Conservation (phyloP, 2,888 invertebrate species). For the Ecliptopera silaceata region DNA sequence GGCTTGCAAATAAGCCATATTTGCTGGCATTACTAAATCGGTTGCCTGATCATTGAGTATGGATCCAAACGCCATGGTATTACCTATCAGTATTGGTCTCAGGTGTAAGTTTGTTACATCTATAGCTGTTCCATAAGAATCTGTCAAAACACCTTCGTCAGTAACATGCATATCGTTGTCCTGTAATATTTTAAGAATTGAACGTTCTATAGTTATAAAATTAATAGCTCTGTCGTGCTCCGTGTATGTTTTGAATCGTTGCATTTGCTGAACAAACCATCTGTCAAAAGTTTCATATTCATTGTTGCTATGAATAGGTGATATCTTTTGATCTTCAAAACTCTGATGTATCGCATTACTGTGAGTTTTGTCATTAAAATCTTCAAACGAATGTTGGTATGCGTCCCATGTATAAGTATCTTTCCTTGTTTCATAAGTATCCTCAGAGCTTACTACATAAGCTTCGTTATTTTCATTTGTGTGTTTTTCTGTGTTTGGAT, state of each 20-base stretch:
- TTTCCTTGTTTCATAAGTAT: neutral
- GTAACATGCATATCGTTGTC: conserved; percentile 49
- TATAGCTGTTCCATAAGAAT: conserved; percentile 45
- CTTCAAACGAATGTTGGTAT: neutral
- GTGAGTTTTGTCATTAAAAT: neutral
- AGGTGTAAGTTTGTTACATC: conserved; percentile 50
- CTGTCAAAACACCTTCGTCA: conserved; percentile 42
- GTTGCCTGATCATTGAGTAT: conserved; percentile 8
- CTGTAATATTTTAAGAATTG: conserved; percentile 47
- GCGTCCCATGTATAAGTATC: neutral
- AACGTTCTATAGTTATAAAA: conserved; percentile 38
- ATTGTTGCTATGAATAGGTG: neutral
- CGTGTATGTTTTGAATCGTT: conserved; percentile 32
- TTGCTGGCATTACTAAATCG: conserved; percentile 6
- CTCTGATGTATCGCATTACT: neutral
- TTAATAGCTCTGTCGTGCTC: conserved; percentile 27
- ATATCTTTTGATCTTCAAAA: neutral
- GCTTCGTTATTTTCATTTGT: too few species aligned
- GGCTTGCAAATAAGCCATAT: conserved; percentile 50
- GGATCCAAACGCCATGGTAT: conserved; percentile 41
- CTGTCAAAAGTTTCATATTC: conserved; percentile 42
- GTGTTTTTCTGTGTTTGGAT: too few species aligned
- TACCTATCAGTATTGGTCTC: conserved; percentile 56
- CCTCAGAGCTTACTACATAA: too few species aligned
- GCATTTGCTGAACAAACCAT: conserved; percentile 46